Percentiles rank a stretch among this genome's conserved stretches.
phyloP scores from a whole-genome alignment of 92 coral and sea anemone species.

The Zoanthus gigantus region DNA sequence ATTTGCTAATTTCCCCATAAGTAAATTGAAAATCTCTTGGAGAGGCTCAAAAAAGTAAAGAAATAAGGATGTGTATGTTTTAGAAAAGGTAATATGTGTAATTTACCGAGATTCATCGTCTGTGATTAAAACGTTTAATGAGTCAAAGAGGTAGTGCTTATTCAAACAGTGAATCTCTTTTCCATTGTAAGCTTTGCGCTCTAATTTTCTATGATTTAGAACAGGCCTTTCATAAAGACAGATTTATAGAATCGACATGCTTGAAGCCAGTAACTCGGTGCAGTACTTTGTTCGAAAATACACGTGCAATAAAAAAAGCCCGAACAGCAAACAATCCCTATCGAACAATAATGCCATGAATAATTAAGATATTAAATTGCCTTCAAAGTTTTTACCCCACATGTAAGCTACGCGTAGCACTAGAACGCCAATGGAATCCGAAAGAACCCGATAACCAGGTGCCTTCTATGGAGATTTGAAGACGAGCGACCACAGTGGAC shows the following conservation, averaged over 20 bases:
- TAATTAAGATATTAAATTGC: conserved; percentile 72
- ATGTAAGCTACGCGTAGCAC: conserved; percentile 56
- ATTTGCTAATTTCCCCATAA: conserved; percentile 71
- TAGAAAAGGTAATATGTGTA: conserved; percentile 57
- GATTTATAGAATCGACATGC: conserved; percentile 42
- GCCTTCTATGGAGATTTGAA: conserved; percentile 84
- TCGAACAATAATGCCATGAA: conserved; percentile 74
- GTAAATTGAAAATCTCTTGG: conserved; percentile 65
- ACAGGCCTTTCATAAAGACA: conserved; percentile 47
- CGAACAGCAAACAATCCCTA: conserved; percentile 76
- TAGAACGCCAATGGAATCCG: conserved; percentile 80
- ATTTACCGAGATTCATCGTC: conserved; percentile 63
- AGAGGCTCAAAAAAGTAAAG: conserved; percentile 54
- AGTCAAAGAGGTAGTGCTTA: conserved; percentile 47
- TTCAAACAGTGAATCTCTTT: conserved; percentile 47
- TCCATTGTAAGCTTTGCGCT: conserved; percentile 44
- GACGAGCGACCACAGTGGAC: conserved; percentile 45
- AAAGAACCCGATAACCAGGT: conserved; percentile 70
- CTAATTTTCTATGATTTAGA: conserved; percentile 5
- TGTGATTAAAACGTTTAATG: conserved; percentile 67
- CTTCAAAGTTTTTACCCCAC: conserved; percentile 76
- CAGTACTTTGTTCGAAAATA: conserved; percentile 68
- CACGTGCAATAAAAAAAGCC: conserved; percentile 75
- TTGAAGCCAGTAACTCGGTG: conserved; percentile 42
- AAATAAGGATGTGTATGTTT: conserved; percentile 61